phyloP scores from a whole-genome alignment of 1,140 invertebrate species.

The Leptinotarsa texana region DNA sequence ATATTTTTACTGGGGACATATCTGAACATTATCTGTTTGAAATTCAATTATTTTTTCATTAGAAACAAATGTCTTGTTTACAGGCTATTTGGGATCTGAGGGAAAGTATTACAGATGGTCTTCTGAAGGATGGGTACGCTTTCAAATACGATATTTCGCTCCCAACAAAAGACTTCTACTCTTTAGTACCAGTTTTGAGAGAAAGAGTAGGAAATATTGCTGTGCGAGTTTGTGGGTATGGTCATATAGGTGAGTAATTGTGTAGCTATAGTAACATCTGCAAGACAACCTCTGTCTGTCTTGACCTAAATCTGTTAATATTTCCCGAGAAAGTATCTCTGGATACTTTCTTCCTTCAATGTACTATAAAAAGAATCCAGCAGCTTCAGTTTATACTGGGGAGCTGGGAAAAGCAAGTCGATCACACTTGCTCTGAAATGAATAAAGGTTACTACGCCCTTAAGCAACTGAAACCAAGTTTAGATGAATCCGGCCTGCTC shows the following conservation, averaged over 20 bases:
- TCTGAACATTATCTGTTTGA: too few species aligned
- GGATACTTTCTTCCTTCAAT: too few species aligned
- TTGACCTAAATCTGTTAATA: not conserved
- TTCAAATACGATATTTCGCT: slow-evolving; percentile 97
- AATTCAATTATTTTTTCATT: too few species aligned
- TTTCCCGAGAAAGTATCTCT: not conserved
- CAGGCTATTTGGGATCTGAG: slow-evolving; percentile 82
- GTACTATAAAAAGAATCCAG: too few species aligned
- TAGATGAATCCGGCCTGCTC: too few species aligned
- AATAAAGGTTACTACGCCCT: too few species aligned
- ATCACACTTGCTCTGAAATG: too few species aligned
- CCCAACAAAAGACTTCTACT: slow-evolving; percentile 82
- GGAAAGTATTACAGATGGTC: slow-evolving; percentile 81
- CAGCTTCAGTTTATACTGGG: too few species aligned
- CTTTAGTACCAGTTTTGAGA: slow-evolving; percentile 74
- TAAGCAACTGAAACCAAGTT: too few species aligned
- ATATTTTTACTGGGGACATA: too few species aligned
- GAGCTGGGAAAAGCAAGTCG: too few species aligned
- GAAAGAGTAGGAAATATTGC: slow-evolving; percentile 65
- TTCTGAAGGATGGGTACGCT: slow-evolving; percentile 83
- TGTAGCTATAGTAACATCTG: not conserved
- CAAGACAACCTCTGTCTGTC: too few species aligned
- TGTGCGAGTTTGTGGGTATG: slow-evolving; percentile 80
- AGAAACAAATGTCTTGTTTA: slow-evolving; percentile 36
- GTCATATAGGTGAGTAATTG: slow-evolving; percentile 78